Base-by-base conservation (phyloP, 2,797 vertebrate genomes). In the Silurus lanzhouensis region DNA sequence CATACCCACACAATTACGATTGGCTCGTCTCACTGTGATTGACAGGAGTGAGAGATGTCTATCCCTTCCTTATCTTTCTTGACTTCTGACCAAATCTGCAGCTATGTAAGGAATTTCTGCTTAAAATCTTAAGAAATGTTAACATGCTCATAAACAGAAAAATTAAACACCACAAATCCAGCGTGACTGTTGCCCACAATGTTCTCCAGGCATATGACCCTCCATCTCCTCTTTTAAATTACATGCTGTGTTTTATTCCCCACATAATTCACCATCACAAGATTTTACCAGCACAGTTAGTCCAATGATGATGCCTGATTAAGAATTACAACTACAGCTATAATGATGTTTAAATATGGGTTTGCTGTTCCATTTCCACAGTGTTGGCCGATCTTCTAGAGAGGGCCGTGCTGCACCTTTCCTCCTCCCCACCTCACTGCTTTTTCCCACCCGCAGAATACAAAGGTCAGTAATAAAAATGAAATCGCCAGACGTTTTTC, bases 341-440 rank as follows among this genome's bases (percentile, higher is more conserved):
- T 20, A 58, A 19, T 27, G 6, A 13, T 6, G 2, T 78, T 44
- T 22, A 1, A 19, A 38, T 61, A 63, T 46, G 19, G n/a, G 15
- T 3, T 46, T 71, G 19, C 67, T 46, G 68, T 71, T 22, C 22
- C 38, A 38, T 88, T 68, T 88, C 91, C 92, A n/a, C 92, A 99
- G 98, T 94, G 90, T 92, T 97, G 90, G 94, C 94, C 86, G 96
- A 97, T 92, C 94, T 99, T 89, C 94, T 98, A 92, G 96, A 97
- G 91, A 95, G 91, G 82, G 95, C 95, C 3, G 95, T 97, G 87
- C 88, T 92, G 46, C 95, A 94, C 93, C 94, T 97, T 86, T 96
- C 95, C 77, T 93, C 91, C 91, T 96, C 90, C 48, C 89, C 81
- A 57, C 88, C 91, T 0, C 95, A 97, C 87, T 93, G 96, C 91